Base-by-base conservation (phyloP, 2,113 vertebrate genomes). In the Suncus etruscus region DNA sequence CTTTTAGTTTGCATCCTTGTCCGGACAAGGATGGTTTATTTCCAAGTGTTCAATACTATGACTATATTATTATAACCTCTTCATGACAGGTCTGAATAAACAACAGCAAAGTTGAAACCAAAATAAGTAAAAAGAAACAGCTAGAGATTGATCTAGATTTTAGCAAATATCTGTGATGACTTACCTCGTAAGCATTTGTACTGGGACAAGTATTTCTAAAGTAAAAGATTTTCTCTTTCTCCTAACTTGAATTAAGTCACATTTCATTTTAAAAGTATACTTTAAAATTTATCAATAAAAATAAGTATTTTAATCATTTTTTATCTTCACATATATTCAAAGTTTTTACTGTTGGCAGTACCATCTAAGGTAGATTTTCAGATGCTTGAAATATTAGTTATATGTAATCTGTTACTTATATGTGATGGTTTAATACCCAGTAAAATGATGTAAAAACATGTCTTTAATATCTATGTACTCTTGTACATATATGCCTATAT, bases 141-240 rank as follows among this genome's bases (percentile, higher is more conserved):
- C 11, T 16, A 58, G 12, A 3, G 54, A 16, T 4, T 58, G 8
- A 14, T 58, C 54, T 58, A 58, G 54, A 58, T 58, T 16, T 58
- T 58, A 11, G 69, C 5, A 82, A 22, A 50, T 65, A 6, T 11
- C 0, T 48, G 11, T 48, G 48, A 14, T 48, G 47, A 27, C 5
- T 11, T 0, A 24, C 18, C 51, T 48, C 51, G n/a, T 27, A 12
- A 83, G 8, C 2, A 4, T 32, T 69, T 83, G 47, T 48, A 8
- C 12, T 16, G 20, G 61, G 2, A 9, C 29, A 39, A 10, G 22
- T 31, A 54, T 3, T 1, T 54, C 47, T 39, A 47, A 78, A 76
- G 66, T 27, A 20, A 48, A 77, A 27, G 50, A 80, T 94, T 72
- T 48, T 27, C 29, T 69, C n/a, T 83, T 87, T 15, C 82, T 78